Evolutionary conservation across 2,888 invertebrate species (phyloP), one percentile per base, ranked within the genome.

Genomic region (Melinaea marsaeus): DNA sequence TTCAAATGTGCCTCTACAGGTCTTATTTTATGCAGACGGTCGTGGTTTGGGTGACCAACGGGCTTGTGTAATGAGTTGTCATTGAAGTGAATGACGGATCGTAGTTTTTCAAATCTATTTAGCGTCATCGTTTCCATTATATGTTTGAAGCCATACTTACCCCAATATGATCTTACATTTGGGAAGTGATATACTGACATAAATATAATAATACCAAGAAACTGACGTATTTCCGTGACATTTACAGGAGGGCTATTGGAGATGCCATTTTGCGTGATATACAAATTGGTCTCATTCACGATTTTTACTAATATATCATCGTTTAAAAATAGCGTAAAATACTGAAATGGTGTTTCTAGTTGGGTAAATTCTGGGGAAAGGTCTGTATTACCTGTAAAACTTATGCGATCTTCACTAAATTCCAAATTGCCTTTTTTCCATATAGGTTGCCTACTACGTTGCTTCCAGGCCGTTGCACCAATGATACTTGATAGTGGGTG

Each of bases 111-210:
- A 70, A 70, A 71, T 64, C 61, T n/a, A 59, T 70, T 70, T 57
- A 70, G n/a, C 56, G 71, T 65, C 67, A 71, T 70, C 32, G 68
- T 67, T 54, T 71, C 34, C 62, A 65, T 65, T 59, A 69, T 71
- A 48, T 65, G 57, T 59, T 51, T 55, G 62, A 71, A 71, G 35
- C 72, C 68, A 62, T 67, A 71, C 47, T 66, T 67, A 61, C 58
- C 33, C 69, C 72, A 72, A 48, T 72, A 70, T 55, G 67, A 68
- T 60, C 71, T 67, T 33, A 66, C 68, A 63, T 61, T 72, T 46
- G 70, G 69, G 55, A 59, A 71, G 60, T 71, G 66, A 57, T 59
- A 69, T 35, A 69, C 66, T 33, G 70, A 68, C 68, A 68, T 68
- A 63, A 69, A 71, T 60, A 68, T 64, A 32, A 67, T 60, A 32